phyloP scores from a whole-genome alignment of 1,140 invertebrate species.

The Penaeus vannamei region DNA sequence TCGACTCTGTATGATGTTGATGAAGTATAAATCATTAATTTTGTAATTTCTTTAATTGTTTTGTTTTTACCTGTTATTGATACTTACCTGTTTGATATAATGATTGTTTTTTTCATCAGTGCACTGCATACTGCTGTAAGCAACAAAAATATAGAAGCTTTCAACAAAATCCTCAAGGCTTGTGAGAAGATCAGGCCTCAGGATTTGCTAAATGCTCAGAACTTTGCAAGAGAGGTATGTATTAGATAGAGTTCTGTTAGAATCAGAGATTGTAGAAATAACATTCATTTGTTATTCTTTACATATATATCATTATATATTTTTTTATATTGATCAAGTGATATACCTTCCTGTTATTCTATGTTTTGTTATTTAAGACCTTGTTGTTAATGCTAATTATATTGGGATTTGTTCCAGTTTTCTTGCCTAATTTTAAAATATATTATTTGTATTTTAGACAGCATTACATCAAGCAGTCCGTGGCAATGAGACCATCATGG shows the following conservation, averaged over 20 bases:
- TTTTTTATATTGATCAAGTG: too few species aligned
- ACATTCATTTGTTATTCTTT: not conserved
- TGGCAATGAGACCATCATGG: conserved; percentile 61
- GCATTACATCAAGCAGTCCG: conserved; percentile 63
- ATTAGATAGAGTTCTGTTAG: not conserved
- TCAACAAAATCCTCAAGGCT: conserved; percentile 67
- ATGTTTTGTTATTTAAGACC: too few species aligned
- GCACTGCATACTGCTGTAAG: conserved; percentile 67
- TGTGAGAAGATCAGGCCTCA: conserved; percentile 57
- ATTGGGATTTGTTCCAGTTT: not conserved
- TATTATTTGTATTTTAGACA: conserved; percentile 39
- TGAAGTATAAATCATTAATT: not conserved
- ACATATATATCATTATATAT: not conserved
- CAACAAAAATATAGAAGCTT: conserved; percentile 65
- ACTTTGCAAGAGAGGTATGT: conserved; percentile 65
- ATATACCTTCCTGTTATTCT: too few species aligned
- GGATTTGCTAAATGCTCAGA: conserved; percentile 64
- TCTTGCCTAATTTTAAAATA: not conserved
- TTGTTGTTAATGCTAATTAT: not conserved
- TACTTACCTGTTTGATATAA: not conserved
- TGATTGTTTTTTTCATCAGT: conserved; percentile 47
- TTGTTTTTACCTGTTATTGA: not conserved
- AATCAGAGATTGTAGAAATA: not conserved
- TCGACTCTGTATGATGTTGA: not conserved
- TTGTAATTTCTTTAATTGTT: not conserved